A percentile compares a stretch with the other conserved stretches of the same genome.
Conservation (phyloP, 2,888 invertebrate genomes). For the Acrobasis consociella region DNA sequence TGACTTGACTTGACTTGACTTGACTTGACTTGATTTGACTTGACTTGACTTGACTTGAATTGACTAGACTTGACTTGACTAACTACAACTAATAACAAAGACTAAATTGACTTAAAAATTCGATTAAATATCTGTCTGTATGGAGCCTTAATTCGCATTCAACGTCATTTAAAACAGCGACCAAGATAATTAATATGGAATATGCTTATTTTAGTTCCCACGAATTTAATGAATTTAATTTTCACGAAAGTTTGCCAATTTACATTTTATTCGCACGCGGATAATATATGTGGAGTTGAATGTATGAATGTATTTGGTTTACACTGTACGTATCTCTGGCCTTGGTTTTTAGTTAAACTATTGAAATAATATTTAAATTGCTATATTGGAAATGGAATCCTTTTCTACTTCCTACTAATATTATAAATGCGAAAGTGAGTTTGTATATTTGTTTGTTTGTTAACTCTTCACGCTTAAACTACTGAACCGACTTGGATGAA, state of each 20-base stretch:
- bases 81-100: not conserved
- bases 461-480: no score
- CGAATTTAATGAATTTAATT: constrained; percentile 19
- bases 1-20: no score
- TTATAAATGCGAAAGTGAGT: no score
- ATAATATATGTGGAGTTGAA: constrained; percentile 31
- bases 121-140: not conserved
- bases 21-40: no score
- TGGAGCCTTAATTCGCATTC: not conserved
- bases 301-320: constrained; percentile 4
- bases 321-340: not conserved
- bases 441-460: no score
- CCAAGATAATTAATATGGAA: constrained; percentile 18
- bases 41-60: no score
- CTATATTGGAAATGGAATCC: not conserved
- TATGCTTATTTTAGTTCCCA: constrained; percentile 18
- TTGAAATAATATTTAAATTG: not conserved
- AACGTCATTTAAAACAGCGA: constrained; percentile 3
- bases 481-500: no score
- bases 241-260: constrained; percentile 12
- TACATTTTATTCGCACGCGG: constrained; percentile 25
- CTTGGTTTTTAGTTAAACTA: not conserved
- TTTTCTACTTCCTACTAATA: no score
- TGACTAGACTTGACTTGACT: no score
- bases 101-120: no score